Base-by-base conservation (phyloP, 2,888 invertebrate genomes). In the Polydesmus complanatus region DNA sequence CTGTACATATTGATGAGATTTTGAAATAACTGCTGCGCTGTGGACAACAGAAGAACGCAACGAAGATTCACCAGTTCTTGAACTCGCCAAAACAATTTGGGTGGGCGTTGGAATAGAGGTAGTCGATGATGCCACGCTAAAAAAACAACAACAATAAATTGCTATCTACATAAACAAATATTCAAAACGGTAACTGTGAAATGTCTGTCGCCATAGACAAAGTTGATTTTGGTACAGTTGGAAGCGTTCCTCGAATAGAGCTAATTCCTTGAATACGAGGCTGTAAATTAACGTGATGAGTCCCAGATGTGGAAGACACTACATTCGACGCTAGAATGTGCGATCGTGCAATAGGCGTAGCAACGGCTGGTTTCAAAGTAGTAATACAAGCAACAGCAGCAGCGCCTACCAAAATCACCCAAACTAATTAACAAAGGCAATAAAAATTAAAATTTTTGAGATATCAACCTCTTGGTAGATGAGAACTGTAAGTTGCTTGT, bases 351-450 rank as follows among this genome's bases (percentile, higher is more conserved):
- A 63, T 63, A n/a, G 63, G 61, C 55, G 61, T 63, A 18, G 54
- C 79, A 3, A 84, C 81, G 62, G 80, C 79, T 47, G 79, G 78
- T 60, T 85, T 79, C 0, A 85, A 82, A 5, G 84, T 82, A 14
- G 85, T 82, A 22, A 86, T 79, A 65, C 83, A 85, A 0, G 86
- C 86, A 1, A 85, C 86, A 14, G 85, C 85, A 0, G 85, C 85
- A 19, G 85, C 80, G 1, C 86, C 86, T 62, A 49, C 2, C 21
- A 57, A 3, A 48, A 18, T 18, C 8, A 52, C 53, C 18, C 14
- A 52, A 19, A 52, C 14, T n/a, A n/a, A n/a, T n/a, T n/a, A n/a
- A n/a, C n/a, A n/a, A 52, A 18, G 21, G 53, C 19, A 14, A 5
- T 54, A 21, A 11, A 22, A 23, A 22, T 22, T 19, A 57, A 8